Percentiles rank a stretch among this genome's conserved stretches.
Conservation (phyloP, 2,113 vertebrate genomes). For the Nansenia antarctica region DNA sequence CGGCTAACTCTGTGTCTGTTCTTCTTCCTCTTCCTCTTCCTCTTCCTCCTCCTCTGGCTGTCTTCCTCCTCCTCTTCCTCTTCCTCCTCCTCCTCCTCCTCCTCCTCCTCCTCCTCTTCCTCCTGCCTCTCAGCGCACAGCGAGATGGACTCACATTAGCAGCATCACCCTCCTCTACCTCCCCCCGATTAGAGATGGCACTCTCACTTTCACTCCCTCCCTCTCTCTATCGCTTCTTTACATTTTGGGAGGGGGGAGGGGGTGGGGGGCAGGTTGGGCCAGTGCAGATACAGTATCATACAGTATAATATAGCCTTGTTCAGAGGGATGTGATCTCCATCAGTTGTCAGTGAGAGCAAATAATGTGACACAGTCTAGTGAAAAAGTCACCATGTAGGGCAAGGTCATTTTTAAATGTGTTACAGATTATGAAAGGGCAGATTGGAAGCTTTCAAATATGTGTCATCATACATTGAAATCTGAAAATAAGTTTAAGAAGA, state of each 20-base stretch:
- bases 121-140: constrained; percentile 70
- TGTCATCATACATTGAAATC: too few species aligned
- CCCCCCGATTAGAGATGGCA: constrained; percentile 63
- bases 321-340: not conserved
- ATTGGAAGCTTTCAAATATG: too few species aligned
- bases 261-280: not conserved
- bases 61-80: constrained; percentile 55
- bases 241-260: constrained; percentile 56
- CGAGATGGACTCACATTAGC: constrained; percentile 63
- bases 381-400: too few species aligned
- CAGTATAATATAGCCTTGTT: not conserved
- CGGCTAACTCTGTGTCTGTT: constrained; percentile 51
- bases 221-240: constrained; percentile 44
- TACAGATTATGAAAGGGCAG: too few species aligned
- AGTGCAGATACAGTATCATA: not conserved
- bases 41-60: constrained; percentile 6
- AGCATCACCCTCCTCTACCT: constrained; percentile 58
- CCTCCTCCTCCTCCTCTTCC: constrained; percentile 54
- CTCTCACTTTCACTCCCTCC: constrained; percentile 57
- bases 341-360: not conserved
- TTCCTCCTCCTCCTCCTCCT: constrained; percentile 33
- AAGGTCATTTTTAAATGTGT: too few species aligned
- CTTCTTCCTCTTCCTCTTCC: not conserved
- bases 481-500: too few species aligned
- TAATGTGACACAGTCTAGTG: too few species aligned